Evolutionary conservation across 2,797 vertebrate species (phyloP).

Genomic region (Platalea minor): DNA sequence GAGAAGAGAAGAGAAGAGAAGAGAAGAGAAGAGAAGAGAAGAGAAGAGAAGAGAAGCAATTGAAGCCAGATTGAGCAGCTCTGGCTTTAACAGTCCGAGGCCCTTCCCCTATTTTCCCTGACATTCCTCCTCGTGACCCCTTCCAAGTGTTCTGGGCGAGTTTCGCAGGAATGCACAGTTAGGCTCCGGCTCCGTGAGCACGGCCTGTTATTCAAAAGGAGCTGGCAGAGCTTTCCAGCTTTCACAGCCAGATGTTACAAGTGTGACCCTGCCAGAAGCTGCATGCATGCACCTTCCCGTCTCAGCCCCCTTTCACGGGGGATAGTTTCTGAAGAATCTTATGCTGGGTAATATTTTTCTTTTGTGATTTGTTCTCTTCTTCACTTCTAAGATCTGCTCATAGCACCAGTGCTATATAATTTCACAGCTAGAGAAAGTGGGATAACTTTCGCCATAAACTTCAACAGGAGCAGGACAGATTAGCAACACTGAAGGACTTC

Average conservation of each 20-base stretch:
- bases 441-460: not conserved
- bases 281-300: not conserved
- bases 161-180: constrained; percentile 43
- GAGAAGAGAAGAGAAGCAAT: not conserved
- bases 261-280: constrained; percentile 58
- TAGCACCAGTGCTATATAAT: not conserved
- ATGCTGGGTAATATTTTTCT: not conserved
- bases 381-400: not conserved
- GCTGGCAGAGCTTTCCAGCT: constrained; percentile 29
- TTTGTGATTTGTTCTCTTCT: not conserved
- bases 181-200: not conserved
- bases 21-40: fast-evolving
- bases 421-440: not conserved
- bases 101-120: constrained; percentile 38
- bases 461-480: not conserved
- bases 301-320: not conserved
- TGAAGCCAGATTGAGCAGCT: constrained; percentile 57
- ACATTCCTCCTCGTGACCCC: constrained; percentile 54
- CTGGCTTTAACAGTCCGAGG: constrained; percentile 7
- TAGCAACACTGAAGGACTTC: not conserved
- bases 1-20: no score
- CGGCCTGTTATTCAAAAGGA: not conserved
- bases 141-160: constrained; percentile 47
- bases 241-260: constrained; percentile 70
- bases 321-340: not conserved